These are phyloP conservation scores for Corythornis cristatus DNA, from an alignment of 2,113 vertebrate species.

Conservation along the genomic window DNA sequence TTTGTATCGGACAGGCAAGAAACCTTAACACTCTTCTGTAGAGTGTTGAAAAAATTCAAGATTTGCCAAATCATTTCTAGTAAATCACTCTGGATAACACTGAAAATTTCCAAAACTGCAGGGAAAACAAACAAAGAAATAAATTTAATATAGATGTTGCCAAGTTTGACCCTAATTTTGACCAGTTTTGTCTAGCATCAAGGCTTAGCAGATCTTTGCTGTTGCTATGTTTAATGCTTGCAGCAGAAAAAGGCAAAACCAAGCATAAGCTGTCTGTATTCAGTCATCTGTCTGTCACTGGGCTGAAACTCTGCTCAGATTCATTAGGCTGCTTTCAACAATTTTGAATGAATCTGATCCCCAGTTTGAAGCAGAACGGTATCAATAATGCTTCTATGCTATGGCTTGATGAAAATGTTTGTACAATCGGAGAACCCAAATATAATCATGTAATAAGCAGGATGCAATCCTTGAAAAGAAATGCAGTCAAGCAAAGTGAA, in stretches of 20 bases:
- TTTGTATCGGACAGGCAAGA: neutral
- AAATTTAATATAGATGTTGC: neutral
- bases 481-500: constrained; percentile 15
- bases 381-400: constrained; percentile 6
- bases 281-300: constrained; percentile 22
- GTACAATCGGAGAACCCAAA: constrained; percentile 7
- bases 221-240: neutral
- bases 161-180: neutral
- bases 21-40: neutral
- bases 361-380: constrained; percentile 11
- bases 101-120: neutral
- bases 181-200: neutral
- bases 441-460: constrained; percentile 39
- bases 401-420: constrained; percentile 53
- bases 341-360: constrained; percentile 31
- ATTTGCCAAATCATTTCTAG: neutral
- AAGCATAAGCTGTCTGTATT: constrained; percentile 11
- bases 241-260: neutral
- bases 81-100: neutral
- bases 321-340: constrained; percentile 49
- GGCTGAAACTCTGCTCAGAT: constrained; percentile 28
- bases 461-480: constrained; percentile 45
- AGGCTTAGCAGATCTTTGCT: neutral
- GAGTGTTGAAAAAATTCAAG: neutral
- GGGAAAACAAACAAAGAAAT: neutral